A percentile compares a stretch with the other conserved stretches of the same genome.
phyloP scores from a whole-genome alignment of 2,888 invertebrate genomes.

The Caenorhabditis sp. region DNA sequence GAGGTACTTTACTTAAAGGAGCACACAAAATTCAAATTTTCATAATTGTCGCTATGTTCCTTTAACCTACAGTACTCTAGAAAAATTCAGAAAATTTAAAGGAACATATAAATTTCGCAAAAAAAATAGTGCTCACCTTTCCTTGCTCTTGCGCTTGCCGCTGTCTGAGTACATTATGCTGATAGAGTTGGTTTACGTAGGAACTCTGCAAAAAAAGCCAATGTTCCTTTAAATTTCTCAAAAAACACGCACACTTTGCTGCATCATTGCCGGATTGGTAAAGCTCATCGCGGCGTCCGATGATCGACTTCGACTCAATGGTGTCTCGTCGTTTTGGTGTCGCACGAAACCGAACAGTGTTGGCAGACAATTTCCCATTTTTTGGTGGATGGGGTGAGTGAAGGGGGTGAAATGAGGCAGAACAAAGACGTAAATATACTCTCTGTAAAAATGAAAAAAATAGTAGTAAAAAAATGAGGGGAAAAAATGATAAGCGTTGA shows the following conservation, averaged over 20 bases:
- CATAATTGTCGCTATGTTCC: too few relatives aligned
- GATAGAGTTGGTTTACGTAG: conserved; percentile 69
- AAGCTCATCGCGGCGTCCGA: conserved; percentile 44
- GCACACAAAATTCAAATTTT: too few relatives aligned
- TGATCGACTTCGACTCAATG: conserved; percentile 36
- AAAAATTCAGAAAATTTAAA: too few relatives aligned
- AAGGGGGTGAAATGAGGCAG: neutral
- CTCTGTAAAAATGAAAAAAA: neutral
- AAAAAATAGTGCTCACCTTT: conserved; percentile 33
- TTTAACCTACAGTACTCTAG: too few relatives aligned
- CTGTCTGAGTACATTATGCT: conserved; percentile 48
- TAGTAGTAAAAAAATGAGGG: neutral
- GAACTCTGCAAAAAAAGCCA: conserved; percentile 61
- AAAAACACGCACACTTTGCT: conserved; percentile 30
- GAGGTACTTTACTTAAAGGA: too few relatives aligned
- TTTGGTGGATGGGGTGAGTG: neutral
- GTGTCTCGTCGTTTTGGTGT: conserved; percentile 38
- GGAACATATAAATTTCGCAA: too few relatives aligned
- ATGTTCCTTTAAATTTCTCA: neutral
- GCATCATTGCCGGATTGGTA: conserved; percentile 48
- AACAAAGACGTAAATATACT: neutral
- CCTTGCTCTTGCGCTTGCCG: conserved; percentile 40
- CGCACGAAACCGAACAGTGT: conserved; percentile 41
- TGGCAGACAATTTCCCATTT: conserved; percentile 58
- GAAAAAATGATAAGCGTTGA: neutral